Conservation (phyloP, 2,797 vertebrate genomes). For the Austrolebias charrua region DNA sequence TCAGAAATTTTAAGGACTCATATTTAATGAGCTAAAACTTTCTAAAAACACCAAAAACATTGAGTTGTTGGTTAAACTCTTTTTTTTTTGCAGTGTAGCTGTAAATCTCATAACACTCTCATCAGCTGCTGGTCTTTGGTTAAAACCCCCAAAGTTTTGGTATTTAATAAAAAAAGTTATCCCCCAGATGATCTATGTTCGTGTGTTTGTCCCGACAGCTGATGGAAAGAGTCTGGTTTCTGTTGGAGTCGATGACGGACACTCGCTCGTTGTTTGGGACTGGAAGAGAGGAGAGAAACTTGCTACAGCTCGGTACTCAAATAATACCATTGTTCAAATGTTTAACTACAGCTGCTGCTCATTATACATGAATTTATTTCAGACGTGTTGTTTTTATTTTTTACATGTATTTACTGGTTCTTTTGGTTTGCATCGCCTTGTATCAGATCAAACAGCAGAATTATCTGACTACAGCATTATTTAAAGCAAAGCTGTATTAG, state of each 20-base stretch:
- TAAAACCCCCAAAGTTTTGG: not conserved
- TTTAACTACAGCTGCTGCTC: not conserved
- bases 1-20: no score
- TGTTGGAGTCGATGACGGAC: constrained; percentile 90
- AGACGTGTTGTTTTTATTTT: not conserved
- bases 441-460: not conserved
- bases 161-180: no score
- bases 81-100: no score
- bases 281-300: constrained; percentile 97
- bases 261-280: constrained; percentile 94
- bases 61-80: no score
- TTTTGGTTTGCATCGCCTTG: not conserved
- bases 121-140: no score
- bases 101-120: no score
- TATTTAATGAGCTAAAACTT: no score
- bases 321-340: not conserved
- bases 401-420: not conserved
- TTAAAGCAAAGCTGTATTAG: not conserved
- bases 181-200: not conserved
- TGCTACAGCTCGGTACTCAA: constrained; percentile 86
- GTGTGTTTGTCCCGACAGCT: constrained; percentile 68
- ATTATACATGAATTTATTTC: not conserved
- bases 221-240: constrained; percentile 94
- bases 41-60: no score
- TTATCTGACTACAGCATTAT: not conserved